These are phyloP conservation scores for Catostylus mosaicus DNA, from an alignment of 30 jellyfish, hydroid and myxozoan genomes.

Conservation along the genomic window DNA sequence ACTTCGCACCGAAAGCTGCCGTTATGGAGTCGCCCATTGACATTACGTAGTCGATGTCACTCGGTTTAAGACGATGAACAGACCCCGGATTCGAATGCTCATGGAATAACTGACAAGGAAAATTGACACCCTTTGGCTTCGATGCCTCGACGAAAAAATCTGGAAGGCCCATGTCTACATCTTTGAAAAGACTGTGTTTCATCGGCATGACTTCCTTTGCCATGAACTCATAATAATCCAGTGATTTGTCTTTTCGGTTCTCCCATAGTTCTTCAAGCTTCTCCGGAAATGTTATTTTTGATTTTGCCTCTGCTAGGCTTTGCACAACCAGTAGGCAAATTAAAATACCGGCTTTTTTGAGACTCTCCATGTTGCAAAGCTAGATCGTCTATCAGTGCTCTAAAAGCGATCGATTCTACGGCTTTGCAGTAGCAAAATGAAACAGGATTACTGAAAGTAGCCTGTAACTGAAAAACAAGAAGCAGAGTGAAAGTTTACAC, in stretches of 20 bases:
- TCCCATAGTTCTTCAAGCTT: constrained; percentile 39
- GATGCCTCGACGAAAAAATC: neutral
- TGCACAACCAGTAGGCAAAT: neutral
- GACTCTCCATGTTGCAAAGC: neutral
- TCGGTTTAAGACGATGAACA: constrained; percentile 75
- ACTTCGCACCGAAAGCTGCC: constrained; percentile 90
- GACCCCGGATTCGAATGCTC: constrained; percentile 68
- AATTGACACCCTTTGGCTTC: constrained; percentile 29
- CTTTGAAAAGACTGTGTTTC: neutral
- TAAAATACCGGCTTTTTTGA: neutral
- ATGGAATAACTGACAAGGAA: constrained; percentile 54
- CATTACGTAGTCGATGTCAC: constrained; percentile 78
- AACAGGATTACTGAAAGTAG: too few species aligned
- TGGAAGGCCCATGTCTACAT: constrained; percentile 24
- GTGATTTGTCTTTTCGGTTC: constrained; percentile 24
- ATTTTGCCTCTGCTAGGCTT: neutral
- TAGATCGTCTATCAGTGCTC: too few species aligned
- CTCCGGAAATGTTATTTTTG: constrained; percentile 10
- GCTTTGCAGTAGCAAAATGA: too few species aligned
- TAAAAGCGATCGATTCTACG: too few species aligned
- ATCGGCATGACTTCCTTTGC: constrained; percentile 38
- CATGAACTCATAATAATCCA: constrained; percentile 35
- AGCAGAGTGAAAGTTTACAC: too few species aligned
- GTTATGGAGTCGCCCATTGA: constrained; percentile 92
- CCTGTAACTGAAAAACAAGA: too few species aligned